A percentile compares a stretch with the other conserved stretches of the same genome.
Evolutionary conservation across 35 echinoderm and acorn worm species (phyloP).

Genomic region (Apostichopus parvimensis): DNA sequence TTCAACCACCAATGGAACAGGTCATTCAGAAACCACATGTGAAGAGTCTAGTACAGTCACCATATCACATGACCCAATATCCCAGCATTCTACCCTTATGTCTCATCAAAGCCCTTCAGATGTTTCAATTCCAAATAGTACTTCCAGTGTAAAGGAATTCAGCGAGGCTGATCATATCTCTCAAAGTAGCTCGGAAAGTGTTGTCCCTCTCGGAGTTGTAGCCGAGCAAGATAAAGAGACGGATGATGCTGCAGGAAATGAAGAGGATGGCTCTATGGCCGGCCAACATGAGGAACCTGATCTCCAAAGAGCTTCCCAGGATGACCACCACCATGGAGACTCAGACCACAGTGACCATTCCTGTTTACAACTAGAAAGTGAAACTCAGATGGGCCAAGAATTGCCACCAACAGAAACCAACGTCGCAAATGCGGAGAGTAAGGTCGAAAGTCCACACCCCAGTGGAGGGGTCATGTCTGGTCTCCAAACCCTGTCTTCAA

Average conservation of each 20-base stretch:
- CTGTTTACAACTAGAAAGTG: background rate
- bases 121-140: background rate
- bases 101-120: background rate
- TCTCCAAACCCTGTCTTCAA: background rate
- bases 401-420: background rate
- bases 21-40: conserved; percentile 5
- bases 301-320: background rate
- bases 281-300: background rate
- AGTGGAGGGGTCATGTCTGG: background rate
- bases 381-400: background rate
- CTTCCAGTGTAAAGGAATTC: background rate
- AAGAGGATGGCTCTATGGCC: background rate
- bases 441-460: background rate
- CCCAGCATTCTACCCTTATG: background rate
- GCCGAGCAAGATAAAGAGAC: background rate
- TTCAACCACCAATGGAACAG: background rate
- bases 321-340: background rate
- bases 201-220: background rate
- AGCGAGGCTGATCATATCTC: background rate
- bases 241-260: no score
- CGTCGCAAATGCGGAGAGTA: background rate
- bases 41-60: background rate
- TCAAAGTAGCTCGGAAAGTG: background rate
- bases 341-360: background rate
- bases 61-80: background rate